phyloP scores from a whole-genome alignment of 2,113 vertebrate genomes.

The Lepisosteus osseus region DNA sequence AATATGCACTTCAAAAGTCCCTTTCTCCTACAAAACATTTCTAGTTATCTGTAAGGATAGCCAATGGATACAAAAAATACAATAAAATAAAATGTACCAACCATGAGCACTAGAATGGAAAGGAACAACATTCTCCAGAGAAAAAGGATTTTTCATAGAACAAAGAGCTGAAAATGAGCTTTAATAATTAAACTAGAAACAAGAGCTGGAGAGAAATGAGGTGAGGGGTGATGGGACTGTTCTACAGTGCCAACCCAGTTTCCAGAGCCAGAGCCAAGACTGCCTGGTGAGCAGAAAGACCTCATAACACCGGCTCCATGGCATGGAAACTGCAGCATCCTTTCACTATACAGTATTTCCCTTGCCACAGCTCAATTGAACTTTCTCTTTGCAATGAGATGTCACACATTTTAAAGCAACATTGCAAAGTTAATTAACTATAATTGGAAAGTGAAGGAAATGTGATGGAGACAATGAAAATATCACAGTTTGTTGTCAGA shows the following conservation, averaged over 20 bases:
- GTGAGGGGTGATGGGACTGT: neutral
- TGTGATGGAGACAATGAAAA: neutral
- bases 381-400: neutral
- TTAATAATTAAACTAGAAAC: constrained; percentile 55
- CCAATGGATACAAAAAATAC: constrained; percentile 33
- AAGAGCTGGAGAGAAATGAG: constrained; percentile 28
- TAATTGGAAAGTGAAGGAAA: neutral
- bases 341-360: too few species aligned
- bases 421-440: neutral
- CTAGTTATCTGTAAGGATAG: too few species aligned
- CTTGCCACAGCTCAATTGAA: too few species aligned
- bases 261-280: neutral
- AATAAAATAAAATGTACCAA: constrained; percentile 30
- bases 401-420: neutral
- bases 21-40: constrained; percentile 6
- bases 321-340: too few species aligned
- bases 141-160: constrained; percentile 37
- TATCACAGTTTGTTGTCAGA: neutral
- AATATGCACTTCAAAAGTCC: too few species aligned
- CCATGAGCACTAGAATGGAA: constrained; percentile 42
- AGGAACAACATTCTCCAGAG: constrained; percentile 32
- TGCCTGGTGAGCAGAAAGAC: too few species aligned
- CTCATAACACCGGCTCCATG: too few species aligned
- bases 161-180: constrained; percentile 41
- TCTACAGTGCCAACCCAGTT: neutral